Percentiles rank a stretch among this genome's conserved stretches.
These are phyloP conservation scores for Etheostoma spectabile DNA, from an alignment of 2,113 vertebrate species.

Conservation along the genomic window DNA sequence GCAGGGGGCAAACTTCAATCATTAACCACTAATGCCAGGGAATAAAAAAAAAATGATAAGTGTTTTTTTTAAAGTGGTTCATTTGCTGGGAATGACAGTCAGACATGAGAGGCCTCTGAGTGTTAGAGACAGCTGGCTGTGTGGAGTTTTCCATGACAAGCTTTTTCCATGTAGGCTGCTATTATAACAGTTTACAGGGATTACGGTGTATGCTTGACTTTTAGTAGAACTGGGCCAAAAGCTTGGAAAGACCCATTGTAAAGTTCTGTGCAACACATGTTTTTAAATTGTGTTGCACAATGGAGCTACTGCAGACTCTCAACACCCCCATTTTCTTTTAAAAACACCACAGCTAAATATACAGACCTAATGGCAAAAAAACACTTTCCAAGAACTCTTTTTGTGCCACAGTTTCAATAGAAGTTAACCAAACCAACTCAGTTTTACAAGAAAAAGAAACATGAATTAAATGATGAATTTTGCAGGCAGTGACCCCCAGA, in stretches of 20 bases:
- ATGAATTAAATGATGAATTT: constrained; percentile 24
- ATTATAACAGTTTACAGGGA: constrained; percentile 44
- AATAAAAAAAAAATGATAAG: constrained; percentile 21
- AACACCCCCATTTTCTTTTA: neutral
- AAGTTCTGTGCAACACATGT: neutral
- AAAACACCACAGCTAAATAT: neutral
- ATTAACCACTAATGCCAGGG: constrained; percentile 80
- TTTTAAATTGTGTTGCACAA: constrained; percentile 20
- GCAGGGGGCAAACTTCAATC: constrained; percentile 73
- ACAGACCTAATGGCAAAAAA: constrained; percentile 1
- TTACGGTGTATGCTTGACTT: constrained; percentile 41
- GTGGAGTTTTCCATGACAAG: constrained; percentile 57
- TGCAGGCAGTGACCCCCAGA: neutral
- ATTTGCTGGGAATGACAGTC: constrained; percentile 33
- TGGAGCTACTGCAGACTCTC: neutral
- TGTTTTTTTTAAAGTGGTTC: constrained; percentile 27
- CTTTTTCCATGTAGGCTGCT: constrained; percentile 64
- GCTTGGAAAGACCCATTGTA: neutral
- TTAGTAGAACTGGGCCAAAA: constrained; percentile 12
- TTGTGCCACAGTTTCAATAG: neutral
- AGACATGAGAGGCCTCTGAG: constrained; percentile 19
- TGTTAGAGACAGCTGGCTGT: constrained; percentile 50
- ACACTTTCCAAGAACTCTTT: neutral
- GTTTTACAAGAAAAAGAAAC: neutral
- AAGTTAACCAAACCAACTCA: neutral